Conservation (phyloP, 2,888 invertebrate species). For the Lutraria lutraria region DNA sequence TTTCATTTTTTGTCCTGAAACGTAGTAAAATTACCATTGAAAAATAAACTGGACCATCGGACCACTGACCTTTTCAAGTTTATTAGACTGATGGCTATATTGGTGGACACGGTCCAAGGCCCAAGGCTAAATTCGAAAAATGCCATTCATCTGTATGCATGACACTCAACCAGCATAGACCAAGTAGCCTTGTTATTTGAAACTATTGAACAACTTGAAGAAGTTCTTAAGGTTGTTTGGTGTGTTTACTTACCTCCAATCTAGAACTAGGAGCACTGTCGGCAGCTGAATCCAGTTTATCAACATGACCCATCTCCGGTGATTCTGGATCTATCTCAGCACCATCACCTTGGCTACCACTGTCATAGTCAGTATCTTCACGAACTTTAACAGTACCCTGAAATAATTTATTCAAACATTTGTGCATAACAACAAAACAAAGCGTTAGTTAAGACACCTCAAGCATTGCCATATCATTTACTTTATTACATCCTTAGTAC, state of each 20-base stretch:
- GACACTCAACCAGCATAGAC: too few relatives aligned
- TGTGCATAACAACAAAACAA: background rate
- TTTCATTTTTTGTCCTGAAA: too few relatives aligned
- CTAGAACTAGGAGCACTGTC: constrained; percentile 68
- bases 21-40: too few relatives aligned
- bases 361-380: constrained; percentile 38
- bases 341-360: constrained; percentile 42
- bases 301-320: constrained; percentile 48
- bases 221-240: background rate
- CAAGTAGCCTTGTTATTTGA: background rate
- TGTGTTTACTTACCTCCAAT: constrained; percentile 50
- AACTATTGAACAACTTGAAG: background rate
- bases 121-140: too few relatives aligned
- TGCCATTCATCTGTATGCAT: too few relatives aligned
- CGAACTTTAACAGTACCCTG: constrained; percentile 42
- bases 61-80: too few relatives aligned
- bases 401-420: background rate
- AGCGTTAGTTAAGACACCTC: too few relatives aligned
- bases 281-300: constrained; percentile 55
- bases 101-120: too few relatives aligned
- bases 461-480: too few relatives aligned
- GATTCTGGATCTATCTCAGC: constrained; percentile 52
- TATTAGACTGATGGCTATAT: too few relatives aligned
- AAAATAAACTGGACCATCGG: too few relatives aligned
- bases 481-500: too few relatives aligned